Base-by-base conservation (phyloP, 2,113 vertebrate species). In the Colaptes auratus region DNA sequence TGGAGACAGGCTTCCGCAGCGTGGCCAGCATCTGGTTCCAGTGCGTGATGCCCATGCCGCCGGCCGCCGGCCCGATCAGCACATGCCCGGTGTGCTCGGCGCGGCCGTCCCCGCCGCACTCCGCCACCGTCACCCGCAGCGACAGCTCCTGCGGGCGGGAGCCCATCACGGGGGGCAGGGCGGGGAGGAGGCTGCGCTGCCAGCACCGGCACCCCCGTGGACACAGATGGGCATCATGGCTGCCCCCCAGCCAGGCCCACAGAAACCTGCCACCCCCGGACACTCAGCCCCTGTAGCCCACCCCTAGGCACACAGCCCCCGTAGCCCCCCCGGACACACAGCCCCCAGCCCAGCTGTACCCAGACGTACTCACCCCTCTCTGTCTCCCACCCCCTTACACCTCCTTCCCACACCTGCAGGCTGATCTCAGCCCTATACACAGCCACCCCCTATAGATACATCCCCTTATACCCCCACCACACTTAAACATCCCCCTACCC, bases 1-100 rank as follows among this genome's bases (percentile, higher is more conserved):
- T 99, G 96, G 99, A 99, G 91, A 99, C 98, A 0, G 99, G 99
- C 90, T 98, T 99, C 93, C 99, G 98, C 90, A 99, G 97, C 0
- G 99, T 99, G 87, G 99, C 99, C 96, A 99, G 92, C 99, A 99
- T 99, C 98, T 99, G 99, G 98, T 99, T 99, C 99, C 99, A 99
- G 97, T 99, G 99, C 14, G 99, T 99, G 98, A 98, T 99, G 53
- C 99, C 99, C 98, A 99, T 99, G 18, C 99, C 99, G 0, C 99
- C 98, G 96, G 98, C 98, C 1, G 98, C 93, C 0, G 99, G 99
- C 25, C 99, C 99, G 23, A 99, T 99, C 90, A 99, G 99, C 89
- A 99, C 99, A 1, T 99, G 99, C 87, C 99, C 99, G 15, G 99
- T 97, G 93, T 99, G 99, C 95, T 99, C 99, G 2, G 98, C 98